Evolutionary conservation across 1,140 invertebrate genomes (phyloP).

Genomic region (Frieseomelitta varia): DNA sequence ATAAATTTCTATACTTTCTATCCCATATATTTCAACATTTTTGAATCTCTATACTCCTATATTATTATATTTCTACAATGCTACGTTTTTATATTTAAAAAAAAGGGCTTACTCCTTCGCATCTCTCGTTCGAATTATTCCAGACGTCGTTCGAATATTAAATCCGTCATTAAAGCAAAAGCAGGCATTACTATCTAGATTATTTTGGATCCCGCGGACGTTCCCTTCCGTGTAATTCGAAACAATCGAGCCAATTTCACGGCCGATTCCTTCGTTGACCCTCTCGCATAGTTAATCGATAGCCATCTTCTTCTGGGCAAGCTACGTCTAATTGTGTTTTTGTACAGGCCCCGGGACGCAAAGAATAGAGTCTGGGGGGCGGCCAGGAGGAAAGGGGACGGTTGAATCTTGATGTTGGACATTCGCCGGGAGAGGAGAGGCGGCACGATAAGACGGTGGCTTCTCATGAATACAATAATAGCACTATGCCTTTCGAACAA

Average conservation of each 20-base stretch:
- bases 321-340: slow-evolving; percentile 73
- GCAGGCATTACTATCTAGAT: neutral
- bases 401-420: slow-evolving; percentile 14
- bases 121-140: too few species aligned
- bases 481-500: slow-evolving; percentile 56
- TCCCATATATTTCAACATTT: too few species aligned
- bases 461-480: slow-evolving; percentile 77
- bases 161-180: too few species aligned
- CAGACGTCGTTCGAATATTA: too few species aligned
- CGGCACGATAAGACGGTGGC: slow-evolving; percentile 56
- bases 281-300: slow-evolving; percentile 69
- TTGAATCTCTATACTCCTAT: too few species aligned
- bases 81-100: too few species aligned
- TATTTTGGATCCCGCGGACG: neutral
- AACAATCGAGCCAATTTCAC: slow-evolving; percentile 72
- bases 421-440: slow-evolving; percentile 19
- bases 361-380: slow-evolving; percentile 38
- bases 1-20: too few species aligned
- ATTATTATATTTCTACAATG: too few species aligned
- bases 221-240: slow-evolving; percentile 43
- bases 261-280: slow-evolving; percentile 63
- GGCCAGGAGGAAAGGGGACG: too few species aligned
- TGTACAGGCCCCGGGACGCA: slow-evolving; percentile 45
- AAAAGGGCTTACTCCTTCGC: too few species aligned
- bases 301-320: slow-evolving; percentile 47